These are phyloP conservation scores for Grus americana DNA, from an alignment of 2,113 vertebrate species.

Conservation along the genomic window DNA sequence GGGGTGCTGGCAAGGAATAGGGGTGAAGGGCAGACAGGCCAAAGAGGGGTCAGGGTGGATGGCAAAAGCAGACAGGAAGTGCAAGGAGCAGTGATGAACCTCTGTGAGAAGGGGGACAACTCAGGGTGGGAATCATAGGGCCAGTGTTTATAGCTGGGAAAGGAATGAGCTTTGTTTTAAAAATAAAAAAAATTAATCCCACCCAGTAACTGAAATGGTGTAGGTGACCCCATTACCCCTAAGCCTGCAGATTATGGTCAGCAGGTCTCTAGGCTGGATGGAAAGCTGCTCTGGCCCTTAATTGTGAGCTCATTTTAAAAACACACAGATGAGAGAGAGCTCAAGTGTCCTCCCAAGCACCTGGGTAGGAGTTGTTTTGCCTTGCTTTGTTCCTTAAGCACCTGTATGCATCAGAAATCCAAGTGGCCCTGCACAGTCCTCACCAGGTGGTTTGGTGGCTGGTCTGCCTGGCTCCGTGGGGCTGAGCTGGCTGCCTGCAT, in stretches of 20 bases:
- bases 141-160: neutral
- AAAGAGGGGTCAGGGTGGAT: neutral
- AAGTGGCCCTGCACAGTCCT: neutral
- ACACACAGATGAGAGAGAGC: neutral
- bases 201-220: neutral
- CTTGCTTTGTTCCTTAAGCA: neutral
- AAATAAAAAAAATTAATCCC: neutral
- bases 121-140: too few relatives aligned
- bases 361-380: too few relatives aligned
- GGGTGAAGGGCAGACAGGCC: neutral
- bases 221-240: neutral
- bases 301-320: neutral
- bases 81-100: neutral
- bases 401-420: neutral
- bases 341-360: neutral
- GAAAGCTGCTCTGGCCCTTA: neutral
- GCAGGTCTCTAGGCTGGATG: neutral
- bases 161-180: neutral
- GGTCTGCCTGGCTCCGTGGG: neutral
- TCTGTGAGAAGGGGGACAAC: neutral
- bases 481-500: neutral
- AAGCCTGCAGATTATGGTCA: neutral
- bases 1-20: neutral
- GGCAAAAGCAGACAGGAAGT: neutral
- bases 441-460: neutral